Percentiles rank a stretch among this genome's conserved stretches.
Evolutionary conservation across 1,140 invertebrate species (phyloP).

Genomic region (Calephelis virginiensis): DNA sequence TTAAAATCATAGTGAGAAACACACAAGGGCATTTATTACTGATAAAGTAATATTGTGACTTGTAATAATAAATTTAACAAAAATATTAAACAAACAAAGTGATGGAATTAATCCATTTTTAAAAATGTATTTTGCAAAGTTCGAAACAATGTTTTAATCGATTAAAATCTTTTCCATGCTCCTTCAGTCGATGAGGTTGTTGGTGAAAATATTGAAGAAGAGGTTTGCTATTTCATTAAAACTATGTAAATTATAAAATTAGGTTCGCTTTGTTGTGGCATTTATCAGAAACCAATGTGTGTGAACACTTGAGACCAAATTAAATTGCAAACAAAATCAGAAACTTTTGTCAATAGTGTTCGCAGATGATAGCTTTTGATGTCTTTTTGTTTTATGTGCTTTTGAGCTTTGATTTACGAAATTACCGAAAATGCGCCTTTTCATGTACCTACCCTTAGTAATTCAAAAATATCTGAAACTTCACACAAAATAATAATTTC

Average conservation of each 20-base stretch:
- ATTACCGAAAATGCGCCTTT: not conserved
- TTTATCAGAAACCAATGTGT: not conserved
- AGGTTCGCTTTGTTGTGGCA: constrained; percentile 25
- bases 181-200: constrained; percentile 69
- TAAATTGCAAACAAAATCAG: not conserved
- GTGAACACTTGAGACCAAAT: not conserved
- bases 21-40: no score
- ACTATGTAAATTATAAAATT: constrained; percentile 27
- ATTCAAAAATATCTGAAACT: no score
- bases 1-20: not conserved
- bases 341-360: constrained; percentile 7
- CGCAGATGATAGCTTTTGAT: constrained; percentile 1
- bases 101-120: not conserved
- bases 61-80: not conserved
- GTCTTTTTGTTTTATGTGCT: constrained; percentile 10
- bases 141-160: constrained; percentile 23
- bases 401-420: not conserved
- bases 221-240: constrained; percentile 63
- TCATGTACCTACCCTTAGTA: no score
- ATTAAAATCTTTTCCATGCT: constrained; percentile 61
- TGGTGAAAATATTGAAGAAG: constrained; percentile 63
- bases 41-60: no score
- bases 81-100: not conserved
- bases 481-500: no score
- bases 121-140: constrained; percentile 7